These are phyloP conservation scores for Selenia dentaria DNA, from an alignment of 2,888 invertebrate genomes.

Conservation along the genomic window DNA sequence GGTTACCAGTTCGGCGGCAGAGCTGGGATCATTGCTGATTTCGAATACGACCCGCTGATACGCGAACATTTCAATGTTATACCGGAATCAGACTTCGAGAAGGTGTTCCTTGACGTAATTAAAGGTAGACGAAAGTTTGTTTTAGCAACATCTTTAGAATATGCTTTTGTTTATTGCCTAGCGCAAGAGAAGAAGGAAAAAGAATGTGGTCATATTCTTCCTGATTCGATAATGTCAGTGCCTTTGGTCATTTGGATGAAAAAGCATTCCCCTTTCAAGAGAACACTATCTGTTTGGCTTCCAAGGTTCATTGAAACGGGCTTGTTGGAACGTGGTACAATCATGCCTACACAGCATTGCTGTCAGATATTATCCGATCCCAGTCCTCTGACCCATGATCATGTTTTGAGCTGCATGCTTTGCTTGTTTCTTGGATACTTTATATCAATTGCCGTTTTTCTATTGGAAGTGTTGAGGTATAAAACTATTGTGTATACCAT, in stretches of 20 bases:
- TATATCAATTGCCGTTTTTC: conserved; percentile 49
- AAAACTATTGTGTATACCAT: conserved; percentile 36
- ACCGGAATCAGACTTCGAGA: conserved; percentile 56
- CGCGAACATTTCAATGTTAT: conserved; percentile 53
- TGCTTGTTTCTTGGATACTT: conserved; percentile 53
- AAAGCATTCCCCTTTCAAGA: conserved; percentile 55
- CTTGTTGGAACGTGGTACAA: conserved; percentile 49
- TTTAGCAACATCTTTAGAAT: conserved; percentile 62
- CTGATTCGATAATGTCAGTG: conserved; percentile 63
- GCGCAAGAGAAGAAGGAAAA: conserved; percentile 55
- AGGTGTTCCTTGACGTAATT: conserved; percentile 52
- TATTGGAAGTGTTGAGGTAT: conserved; percentile 47
- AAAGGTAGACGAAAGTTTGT: conserved; percentile 56
- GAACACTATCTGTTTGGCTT: conserved; percentile 52
- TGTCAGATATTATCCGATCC: conserved; percentile 46
- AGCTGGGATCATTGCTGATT: conserved; percentile 56
- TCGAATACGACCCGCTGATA: conserved; percentile 61
- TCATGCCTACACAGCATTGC: conserved; percentile 38
- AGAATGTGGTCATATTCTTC: conserved; percentile 62
- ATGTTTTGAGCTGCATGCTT: conserved; percentile 57
- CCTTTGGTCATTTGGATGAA: conserved; percentile 67
- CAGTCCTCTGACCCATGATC: conserved; percentile 53
- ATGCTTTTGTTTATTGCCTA: conserved; percentile 58
- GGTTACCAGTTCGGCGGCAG: conserved; percentile 63
- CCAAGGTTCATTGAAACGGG: conserved; percentile 63